Evolutionary conservation across 2,888 invertebrate species (phyloP), one percentile per base, ranked within the genome.

Genomic region (Didymodactylos carnosus): DNA sequence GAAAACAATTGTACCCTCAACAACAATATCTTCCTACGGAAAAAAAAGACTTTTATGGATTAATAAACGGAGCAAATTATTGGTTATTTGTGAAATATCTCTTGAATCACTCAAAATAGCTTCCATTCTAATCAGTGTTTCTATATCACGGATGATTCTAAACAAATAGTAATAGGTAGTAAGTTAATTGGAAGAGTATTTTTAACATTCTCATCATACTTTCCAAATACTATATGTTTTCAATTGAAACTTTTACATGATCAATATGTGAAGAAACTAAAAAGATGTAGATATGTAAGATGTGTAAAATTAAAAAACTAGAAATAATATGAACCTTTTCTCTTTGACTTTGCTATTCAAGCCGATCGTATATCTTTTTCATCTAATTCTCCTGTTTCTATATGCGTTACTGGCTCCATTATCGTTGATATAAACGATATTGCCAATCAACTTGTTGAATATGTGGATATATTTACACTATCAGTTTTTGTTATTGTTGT

Each of bases 381-480:
- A 78, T 90, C 90, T 72, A 94, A 87, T 73, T 94, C 89, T 13
- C 94, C 95, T 82, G 95, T 90, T 84, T 94, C 90, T 77, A 92
- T 91, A 23, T 88, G 86, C 0, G 91, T 92, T 79, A 89, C 88
- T 0, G 91, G 90, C 70, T 88, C 88, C 90, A 97, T 91, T 0
- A 90, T 90, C 0, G 98, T 99, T 0, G 97, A 98, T 0, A 98
- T 99, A 81, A 99, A 94, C 78, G 94, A 90, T 0, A 97, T 95
- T 1, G 98, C 92, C 29, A 97, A 94, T 76, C 88, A 89, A 8
- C 98, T 98, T 49, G 72, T 75, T 46, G 75, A 75, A 72, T 75
- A 75, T 39, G 29, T 73, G n/a, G 71, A 70, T 23, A 51, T 70
- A 35, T 75, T 75, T 27, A 70, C 62, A 13, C n/a, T 2, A 69